These are phyloP conservation scores for Leptura quadrifasciata DNA, from an alignment of 2,888 invertebrate species.

Conservation along the genomic window DNA sequence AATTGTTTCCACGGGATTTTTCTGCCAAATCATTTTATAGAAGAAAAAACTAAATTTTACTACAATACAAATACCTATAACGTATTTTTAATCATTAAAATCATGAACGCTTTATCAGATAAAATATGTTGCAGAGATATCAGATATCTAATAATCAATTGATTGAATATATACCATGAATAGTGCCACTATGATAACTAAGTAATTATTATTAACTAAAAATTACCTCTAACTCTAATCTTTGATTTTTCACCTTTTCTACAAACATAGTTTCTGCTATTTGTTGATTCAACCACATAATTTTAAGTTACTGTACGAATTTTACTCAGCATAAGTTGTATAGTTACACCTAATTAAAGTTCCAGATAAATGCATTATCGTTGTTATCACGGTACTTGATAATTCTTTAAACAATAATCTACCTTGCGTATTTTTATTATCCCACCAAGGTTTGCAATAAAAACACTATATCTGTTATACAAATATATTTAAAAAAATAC, in stretches of 20 bases:
- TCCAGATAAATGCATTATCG: conserved; percentile 4
- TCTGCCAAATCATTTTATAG: no score
- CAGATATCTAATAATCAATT: neutral
- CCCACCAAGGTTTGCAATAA: conserved; percentile 20
- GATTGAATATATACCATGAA: neutral
- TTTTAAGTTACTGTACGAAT: neutral
- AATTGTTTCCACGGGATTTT: no score
- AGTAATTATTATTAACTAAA: neutral
- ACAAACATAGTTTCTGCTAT: conserved; percentile 34
- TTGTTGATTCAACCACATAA: conserved; percentile 36
- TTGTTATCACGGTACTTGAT: conserved; percentile 5
- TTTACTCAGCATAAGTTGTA: conserved; percentile 2
- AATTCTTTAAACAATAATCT: neutral
- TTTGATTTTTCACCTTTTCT: conserved; percentile 48
- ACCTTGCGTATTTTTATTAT: conserved; percentile 9
- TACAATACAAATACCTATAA: no score
- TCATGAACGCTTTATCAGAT: no score
- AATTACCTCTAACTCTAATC: conserved; percentile 52
- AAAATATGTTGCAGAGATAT: neutral
- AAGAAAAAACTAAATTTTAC: no score
- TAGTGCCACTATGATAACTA: neutral
- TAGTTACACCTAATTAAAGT: conserved; percentile 15
- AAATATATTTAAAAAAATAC: conserved; percentile 44
- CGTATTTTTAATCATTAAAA: no score
- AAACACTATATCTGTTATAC: conserved; percentile 32